Conservation (phyloP, 2,113 vertebrate genomes). For the human region GRCh38 chr5:92804501-92805000, state of each 20-base stretch:
- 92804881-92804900: conserved; percentile 66
- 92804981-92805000: neutral
- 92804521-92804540: conserved; percentile 52
- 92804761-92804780: conserved; percentile 83
- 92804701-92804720: conserved; percentile 83
- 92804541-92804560: neutral
- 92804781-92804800: conserved; percentile 81
- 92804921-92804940: conserved; percentile 73
- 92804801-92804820: conserved; percentile 78
- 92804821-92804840: conserved; percentile 73
- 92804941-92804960: conserved; percentile 59
- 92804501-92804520: neutral
- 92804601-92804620: conserved; percentile 77
- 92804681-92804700: conserved; percentile 80
- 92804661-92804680: conserved; percentile 82
- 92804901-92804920: conserved; percentile 75
- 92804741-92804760: conserved; percentile 82
- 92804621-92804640: conserved; percentile 78
- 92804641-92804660: conserved; percentile 81
- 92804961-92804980: neutral
- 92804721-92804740: conserved; percentile 79
- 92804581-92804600: conserved; percentile 79
- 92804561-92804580: conserved; percentile 59
- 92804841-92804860: conserved; percentile 75
- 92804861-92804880: conserved; percentile 77